Evolutionary conservation across 2,888 invertebrate species (phyloP).

Genomic region (Volucella zonaria): DNA sequence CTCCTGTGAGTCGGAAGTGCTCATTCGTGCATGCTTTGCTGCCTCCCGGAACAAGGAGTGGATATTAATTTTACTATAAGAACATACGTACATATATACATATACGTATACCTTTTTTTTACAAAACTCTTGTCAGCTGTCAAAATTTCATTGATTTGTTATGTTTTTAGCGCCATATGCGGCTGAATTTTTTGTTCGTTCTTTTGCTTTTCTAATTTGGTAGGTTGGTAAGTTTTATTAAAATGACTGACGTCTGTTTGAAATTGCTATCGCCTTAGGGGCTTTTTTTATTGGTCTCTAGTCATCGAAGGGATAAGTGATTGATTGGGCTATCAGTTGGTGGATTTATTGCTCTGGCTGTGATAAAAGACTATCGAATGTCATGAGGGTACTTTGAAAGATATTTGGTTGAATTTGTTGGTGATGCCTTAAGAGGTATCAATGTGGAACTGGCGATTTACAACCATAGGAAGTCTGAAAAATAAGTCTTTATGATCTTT

Average conservation of each 20-base stretch:
- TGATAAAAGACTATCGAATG: neutral
- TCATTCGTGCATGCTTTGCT: neutral
- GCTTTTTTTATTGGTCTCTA: slow-evolving; percentile 6
- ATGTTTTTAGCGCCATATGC: slow-evolving; percentile 11
- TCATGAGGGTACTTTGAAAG: neutral
- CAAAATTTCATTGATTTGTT: slow-evolving; percentile 32
- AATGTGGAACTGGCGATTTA: too few relatives aligned
- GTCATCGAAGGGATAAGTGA: neutral
- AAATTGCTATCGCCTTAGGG: neutral
- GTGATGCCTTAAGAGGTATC: too few relatives aligned
- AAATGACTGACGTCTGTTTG: neutral
- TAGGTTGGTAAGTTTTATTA: neutral
- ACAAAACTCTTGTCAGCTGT: slow-evolving; percentile 24
- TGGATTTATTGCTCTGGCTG: slow-evolving; percentile 1
- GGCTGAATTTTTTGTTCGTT: too few relatives aligned
- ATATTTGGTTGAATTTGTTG: too few relatives aligned
- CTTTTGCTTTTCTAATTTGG: too few relatives aligned
- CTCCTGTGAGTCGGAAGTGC: neutral
- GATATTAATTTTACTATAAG: slow-evolving; percentile 21
- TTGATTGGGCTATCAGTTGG: neutral
- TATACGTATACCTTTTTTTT: neutral
- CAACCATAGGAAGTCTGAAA: too few relatives aligned
- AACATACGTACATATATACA: neutral
- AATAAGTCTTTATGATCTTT: too few relatives aligned
- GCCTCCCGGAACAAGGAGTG: slow-evolving; percentile 4